phyloP scores from a whole-genome alignment of 2,113 vertebrate genomes.

The Elaphurus davidianus region DNA sequence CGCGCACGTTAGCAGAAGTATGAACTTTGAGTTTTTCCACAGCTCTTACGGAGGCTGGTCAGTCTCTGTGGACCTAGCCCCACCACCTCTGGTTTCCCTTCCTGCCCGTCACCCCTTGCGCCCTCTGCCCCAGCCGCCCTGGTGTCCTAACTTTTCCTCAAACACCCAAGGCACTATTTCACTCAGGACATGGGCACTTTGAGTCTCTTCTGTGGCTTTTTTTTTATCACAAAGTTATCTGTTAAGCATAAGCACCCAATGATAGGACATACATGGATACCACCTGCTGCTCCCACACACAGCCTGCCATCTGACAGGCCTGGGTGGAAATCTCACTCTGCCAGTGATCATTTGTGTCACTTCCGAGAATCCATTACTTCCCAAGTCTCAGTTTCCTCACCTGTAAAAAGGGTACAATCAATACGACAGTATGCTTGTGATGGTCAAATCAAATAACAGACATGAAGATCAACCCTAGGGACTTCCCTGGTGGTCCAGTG shows the following conservation, averaged over 20 bases:
- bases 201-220: neutral
- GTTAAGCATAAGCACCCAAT: neutral
- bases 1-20: neutral
- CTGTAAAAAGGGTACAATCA: neutral
- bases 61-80: neutral
- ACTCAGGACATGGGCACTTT: neutral
- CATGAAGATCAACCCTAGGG: neutral
- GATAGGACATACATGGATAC: accelerated
- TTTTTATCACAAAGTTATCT: neutral
- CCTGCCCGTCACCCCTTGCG: neutral
- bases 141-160: neutral
- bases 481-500: neutral
- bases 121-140: neutral
- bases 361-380: neutral
- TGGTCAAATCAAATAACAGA: neutral
- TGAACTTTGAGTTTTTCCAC: neutral
- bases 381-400: neutral
- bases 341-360: neutral
- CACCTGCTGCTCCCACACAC: neutral
- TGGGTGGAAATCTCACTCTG: neutral
- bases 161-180: neutral
- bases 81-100: neutral
- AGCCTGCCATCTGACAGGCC: neutral
- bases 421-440: neutral
- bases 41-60: neutral